Evolutionary conservation across 1,140 invertebrate genomes (phyloP), one percentile per base, ranked within the genome.

Genomic region (Calycopis cecrops): DNA sequence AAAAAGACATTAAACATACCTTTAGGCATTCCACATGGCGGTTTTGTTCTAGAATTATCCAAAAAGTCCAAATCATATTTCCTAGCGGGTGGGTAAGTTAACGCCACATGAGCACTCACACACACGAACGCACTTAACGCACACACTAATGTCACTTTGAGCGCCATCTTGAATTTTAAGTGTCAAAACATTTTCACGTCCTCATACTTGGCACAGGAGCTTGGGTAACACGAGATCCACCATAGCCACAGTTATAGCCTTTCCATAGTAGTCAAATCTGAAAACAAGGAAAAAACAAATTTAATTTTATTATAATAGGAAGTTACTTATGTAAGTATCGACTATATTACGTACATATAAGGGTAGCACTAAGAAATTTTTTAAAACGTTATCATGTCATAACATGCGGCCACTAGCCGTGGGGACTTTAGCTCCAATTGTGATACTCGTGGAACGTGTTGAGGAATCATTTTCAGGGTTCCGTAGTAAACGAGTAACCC

Each of bases 21-120:
- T 94, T 94, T 96, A 6, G 97, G 97, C 94, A 98, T 97, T 61
- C 97, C 97, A 85, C 97, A 99, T 33, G 97, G 97, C 55, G 92
- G 92, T 67, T 94, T 93, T 12, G 97, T 98, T 67, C 96, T 91
- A 51, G 93, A 91, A 77, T 94, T 98, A 81, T 98, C 97, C 82
- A 99, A 88, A 88, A 98, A 99, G 88, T 99, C 97, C 73, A 98
- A 88, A 75, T 96, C 95, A 74, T 94, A 97, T 64, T 93, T 92
- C 62, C 96, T 91, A 0, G 95, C 94, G 4, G 92, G 93, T 40
- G 96, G 96, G 85, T 93, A 97, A 3, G 94, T 96, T n/a, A 97
- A 85, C 2, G 94, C 93, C 4, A 97, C 95, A 79, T 97, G 96
- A 52, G 88, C 90, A 52, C 76, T 70, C 59, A 77, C 78, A 52